Evolutionary conservation across 1,140 invertebrate genomes (phyloP).

Genomic region (Cotesia glomerata): DNA sequence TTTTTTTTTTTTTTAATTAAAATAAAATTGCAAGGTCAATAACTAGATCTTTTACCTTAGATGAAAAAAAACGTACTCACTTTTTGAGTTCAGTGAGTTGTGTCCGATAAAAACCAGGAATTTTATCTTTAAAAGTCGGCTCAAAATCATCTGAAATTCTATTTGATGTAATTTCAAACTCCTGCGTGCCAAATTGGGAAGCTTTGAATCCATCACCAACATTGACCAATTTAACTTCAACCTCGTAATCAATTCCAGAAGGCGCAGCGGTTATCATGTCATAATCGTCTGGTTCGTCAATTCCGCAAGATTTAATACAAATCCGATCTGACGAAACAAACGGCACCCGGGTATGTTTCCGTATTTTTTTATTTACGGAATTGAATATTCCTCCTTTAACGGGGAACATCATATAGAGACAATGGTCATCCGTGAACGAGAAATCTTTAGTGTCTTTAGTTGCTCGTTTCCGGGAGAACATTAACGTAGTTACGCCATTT

Average conservation of each 20-base stretch:
- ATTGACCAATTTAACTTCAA: constrained; percentile 77
- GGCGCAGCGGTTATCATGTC: constrained; percentile 67
- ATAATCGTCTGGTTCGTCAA: constrained; percentile 62
- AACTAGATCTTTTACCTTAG: neutral
- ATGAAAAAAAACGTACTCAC: constrained; percentile 69
- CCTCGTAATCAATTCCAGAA: constrained; percentile 71
- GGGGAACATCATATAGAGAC: constrained; percentile 88
- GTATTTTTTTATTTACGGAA: constrained; percentile 83
- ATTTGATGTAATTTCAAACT: constrained; percentile 77
- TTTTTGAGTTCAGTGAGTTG: constrained; percentile 74
- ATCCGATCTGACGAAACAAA: constrained; percentile 79
- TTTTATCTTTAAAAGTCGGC: constrained; percentile 65
- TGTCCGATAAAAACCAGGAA: constrained; percentile 77
- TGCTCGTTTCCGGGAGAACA: constrained; percentile 78
- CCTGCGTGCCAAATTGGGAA: constrained; percentile 71
- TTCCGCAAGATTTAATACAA: constrained; percentile 81
- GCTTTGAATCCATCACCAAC: constrained; percentile 78
- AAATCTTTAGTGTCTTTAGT: constrained; percentile 81
- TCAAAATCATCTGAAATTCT: constrained; percentile 72
- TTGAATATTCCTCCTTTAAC: constrained; percentile 84
- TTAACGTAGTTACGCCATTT: constrained; percentile 80
- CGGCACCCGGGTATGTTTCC: constrained; percentile 80
- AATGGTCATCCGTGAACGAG: constrained; percentile 81
- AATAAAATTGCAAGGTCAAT: constrained; percentile 4
- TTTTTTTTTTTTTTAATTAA: too few species aligned